These are phyloP conservation scores for Ichneumoninae sp. DNA, from an alignment of 2,888 invertebrate species.

Conservation along the genomic window DNA sequence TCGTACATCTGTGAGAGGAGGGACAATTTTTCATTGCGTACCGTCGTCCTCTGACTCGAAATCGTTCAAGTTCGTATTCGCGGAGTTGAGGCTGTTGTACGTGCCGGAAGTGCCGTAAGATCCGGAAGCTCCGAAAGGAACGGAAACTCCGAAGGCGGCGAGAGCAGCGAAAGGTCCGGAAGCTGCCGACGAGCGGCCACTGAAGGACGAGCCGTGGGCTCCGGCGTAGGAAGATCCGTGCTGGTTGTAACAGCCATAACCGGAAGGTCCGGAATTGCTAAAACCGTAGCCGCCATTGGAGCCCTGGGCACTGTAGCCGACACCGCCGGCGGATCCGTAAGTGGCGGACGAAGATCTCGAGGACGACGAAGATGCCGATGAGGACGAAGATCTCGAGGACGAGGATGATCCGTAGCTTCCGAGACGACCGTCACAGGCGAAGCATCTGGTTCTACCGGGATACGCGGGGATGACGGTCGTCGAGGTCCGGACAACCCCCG, in stretches of 20 bases:
- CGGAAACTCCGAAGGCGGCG: slow-evolving; percentile 19
- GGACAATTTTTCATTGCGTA: slow-evolving; percentile 9
- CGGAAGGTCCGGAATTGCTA: not conserved
- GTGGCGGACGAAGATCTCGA: not conserved
- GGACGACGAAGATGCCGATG: not conserved
- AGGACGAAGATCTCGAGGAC: not conserved
- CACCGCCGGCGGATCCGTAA: not conserved
- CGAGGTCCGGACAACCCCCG: slow-evolving; percentile 27
- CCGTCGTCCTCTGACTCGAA: slow-evolving; percentile 37
- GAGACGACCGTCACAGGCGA: slow-evolving; percentile 24
- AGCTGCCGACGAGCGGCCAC: not conserved
- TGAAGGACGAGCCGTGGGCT: not conserved
- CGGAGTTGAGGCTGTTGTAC: not conserved
- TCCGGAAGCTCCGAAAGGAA: not conserved
- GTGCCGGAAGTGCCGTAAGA: slow-evolving; percentile 17
- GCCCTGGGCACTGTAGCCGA: not conserved
- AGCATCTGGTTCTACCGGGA: slow-evolving; percentile 70
- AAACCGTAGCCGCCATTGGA: not conserved
- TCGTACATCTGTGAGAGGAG: not conserved
- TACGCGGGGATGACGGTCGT: slow-evolving; percentile 72
- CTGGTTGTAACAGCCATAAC: slow-evolving; percentile 10
- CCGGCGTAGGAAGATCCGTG: not conserved
- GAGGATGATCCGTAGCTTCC: not conserved
- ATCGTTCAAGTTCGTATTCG: slow-evolving; percentile 36
- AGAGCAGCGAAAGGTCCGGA: not conserved